Conservation (phyloP, 1,140 invertebrate species). For the Drosophila prosaltans region DNA sequence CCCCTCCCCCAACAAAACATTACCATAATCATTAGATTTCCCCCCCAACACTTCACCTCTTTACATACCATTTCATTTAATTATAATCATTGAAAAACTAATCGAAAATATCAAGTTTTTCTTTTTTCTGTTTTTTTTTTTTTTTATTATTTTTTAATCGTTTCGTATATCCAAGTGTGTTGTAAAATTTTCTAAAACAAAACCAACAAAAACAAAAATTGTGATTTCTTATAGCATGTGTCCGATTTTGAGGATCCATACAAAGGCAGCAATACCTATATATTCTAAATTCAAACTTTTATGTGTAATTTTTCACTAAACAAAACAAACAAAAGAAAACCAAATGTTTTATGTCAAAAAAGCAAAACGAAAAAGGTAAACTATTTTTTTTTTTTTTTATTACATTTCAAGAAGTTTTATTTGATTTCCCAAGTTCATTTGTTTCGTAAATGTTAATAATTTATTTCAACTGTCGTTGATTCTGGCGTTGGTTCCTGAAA, state of each 20-base stretch:
- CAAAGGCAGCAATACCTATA: slow-evolving; percentile 87
- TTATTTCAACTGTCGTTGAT: slow-evolving; percentile 63
- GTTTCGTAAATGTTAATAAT: slow-evolving; percentile 54
- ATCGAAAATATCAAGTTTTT: not conserved
- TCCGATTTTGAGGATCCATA: slow-evolving; percentile 83
- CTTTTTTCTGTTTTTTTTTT: slow-evolving; percentile 11
- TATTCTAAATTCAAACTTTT: slow-evolving; percentile 84
- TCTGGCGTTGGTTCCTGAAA: slow-evolving; percentile 42
- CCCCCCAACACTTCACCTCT: not conserved
- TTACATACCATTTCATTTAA: not conserved
- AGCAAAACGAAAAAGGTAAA: slow-evolving; percentile 55
- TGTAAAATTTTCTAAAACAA: slow-evolving; percentile 40
- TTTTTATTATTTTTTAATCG: not conserved
- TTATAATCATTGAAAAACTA: not conserved
- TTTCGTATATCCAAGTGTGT: slow-evolving; percentile 44
- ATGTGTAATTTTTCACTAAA: slow-evolving; percentile 64
- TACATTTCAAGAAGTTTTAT: slow-evolving; percentile 16
- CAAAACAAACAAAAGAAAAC: slow-evolving; percentile 31
- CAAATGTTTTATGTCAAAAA: slow-evolving; percentile 56
- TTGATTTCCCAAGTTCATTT: not conserved
- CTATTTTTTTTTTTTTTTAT: slow-evolving; percentile 24
- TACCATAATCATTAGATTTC: not conserved
- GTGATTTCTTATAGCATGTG: slow-evolving; percentile 79
- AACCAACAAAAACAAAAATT: slow-evolving; percentile 33
- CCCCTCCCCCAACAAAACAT: not conserved